Percentiles rank a stretch among this genome's conserved stretches.
phyloP scores from a whole-genome alignment of 2,113 vertebrate genomes.

The Rhombomys opimus region DNA sequence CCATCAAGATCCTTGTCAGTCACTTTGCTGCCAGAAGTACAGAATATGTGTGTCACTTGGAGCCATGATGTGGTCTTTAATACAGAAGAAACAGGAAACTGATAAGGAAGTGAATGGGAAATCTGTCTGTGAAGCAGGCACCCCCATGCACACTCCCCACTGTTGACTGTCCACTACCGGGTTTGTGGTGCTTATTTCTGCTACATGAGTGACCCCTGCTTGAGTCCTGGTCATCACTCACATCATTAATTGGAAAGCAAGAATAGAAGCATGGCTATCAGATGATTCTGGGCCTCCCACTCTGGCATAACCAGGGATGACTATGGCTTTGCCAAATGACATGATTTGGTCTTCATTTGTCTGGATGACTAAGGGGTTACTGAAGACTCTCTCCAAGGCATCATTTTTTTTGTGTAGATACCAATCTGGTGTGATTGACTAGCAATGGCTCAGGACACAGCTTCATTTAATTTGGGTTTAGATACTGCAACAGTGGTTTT shows the following conservation, averaged over 20 bases:
- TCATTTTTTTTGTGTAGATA: background rate
- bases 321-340: background rate
- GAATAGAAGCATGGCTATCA: background rate
- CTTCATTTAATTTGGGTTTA: background rate
- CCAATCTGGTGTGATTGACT: background rate
- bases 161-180: background rate
- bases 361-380: background rate
- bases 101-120: background rate
- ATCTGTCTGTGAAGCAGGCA: background rate
- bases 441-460: background rate
- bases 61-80: background rate
- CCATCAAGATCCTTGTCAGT: background rate
- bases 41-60: background rate
- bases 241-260: background rate
- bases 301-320: background rate
- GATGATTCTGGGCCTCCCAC: background rate
- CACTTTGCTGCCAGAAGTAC: background rate
- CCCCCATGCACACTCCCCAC: rapidly evolving
- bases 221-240: background rate
- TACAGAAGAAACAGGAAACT: background rate
- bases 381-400: background rate
- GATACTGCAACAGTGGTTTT: background rate
- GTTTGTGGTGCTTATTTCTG: background rate
- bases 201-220: background rate
- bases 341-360: background rate